Evolutionary conservation across 2,797 vertebrate species (phyloP).

Genomic region (Premnoplex brunnescens): DNA sequence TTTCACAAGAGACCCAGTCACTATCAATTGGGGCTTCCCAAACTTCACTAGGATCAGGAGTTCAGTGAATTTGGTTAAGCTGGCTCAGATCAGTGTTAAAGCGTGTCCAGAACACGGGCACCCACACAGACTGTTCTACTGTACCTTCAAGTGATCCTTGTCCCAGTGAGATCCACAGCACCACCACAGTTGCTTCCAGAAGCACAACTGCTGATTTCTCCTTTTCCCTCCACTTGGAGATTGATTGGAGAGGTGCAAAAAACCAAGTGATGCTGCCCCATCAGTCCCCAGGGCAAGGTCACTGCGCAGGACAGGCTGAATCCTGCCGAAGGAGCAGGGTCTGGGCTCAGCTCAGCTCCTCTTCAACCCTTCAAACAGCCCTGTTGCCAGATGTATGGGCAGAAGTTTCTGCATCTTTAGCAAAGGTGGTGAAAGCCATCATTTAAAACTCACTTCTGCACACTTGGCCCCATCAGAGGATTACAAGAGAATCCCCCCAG

Average conservation of each 20-base stretch:
- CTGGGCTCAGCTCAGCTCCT: not conserved
- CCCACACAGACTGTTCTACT: not conserved
- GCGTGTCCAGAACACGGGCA: not conserved
- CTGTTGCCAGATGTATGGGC: rapidly evolving
- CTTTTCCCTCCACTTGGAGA: not conserved
- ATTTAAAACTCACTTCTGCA: not conserved
- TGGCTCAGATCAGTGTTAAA: not conserved
- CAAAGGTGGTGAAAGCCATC: not conserved
- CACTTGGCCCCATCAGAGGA: not conserved
- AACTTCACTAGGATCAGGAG: not conserved
- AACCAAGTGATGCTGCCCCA: not conserved
- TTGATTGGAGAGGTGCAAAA: not conserved
- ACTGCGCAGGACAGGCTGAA: not conserved
- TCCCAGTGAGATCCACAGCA: not conserved
- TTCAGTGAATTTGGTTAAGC: not conserved
- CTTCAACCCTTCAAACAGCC: not conserved
- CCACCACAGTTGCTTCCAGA: not conserved
- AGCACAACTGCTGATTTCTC: not conserved
- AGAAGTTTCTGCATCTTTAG: not conserved
- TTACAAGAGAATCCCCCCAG: not conserved
- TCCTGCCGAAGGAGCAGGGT: not conserved
- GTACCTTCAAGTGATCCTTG: not conserved
- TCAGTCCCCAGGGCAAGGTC: not conserved
- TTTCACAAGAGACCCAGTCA: not conserved
- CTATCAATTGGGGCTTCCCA: not conserved